A percentile compares a stretch with the other conserved stretches of the same genome.
Evolutionary conservation across 2,797 vertebrate genomes (phyloP).

Genomic region (Acipenser oxyrinchus): DNA sequence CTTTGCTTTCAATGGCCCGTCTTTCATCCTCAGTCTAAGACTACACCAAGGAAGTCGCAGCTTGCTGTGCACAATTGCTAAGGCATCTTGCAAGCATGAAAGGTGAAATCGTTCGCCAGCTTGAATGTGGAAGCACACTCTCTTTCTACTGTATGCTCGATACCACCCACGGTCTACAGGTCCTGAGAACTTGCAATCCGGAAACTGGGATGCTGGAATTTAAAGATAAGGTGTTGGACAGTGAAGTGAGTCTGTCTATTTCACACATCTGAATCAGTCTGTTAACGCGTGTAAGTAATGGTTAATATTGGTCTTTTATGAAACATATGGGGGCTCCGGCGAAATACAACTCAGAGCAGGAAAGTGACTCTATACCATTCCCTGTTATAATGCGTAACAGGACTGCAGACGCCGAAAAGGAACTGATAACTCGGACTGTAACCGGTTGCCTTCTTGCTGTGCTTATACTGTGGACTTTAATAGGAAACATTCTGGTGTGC

Average conservation of each 20-base stretch:
- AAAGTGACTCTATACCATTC: constrained; percentile 37
- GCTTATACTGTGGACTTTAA: constrained; percentile 83
- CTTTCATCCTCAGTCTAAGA: constrained; percentile 42
- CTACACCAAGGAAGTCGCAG: constrained; percentile 30
- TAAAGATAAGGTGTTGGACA: too few relatives aligned
- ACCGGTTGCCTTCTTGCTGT: constrained; percentile 74
- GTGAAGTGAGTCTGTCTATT: too few relatives aligned
- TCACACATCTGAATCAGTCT: too few relatives aligned
- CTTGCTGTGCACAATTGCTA: constrained; percentile 16
- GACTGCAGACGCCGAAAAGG: constrained; percentile 41
- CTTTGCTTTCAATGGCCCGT: not conserved
- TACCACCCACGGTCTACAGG: too few relatives aligned
- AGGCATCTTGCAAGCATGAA: constrained; percentile 33
- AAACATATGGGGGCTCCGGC: constrained; percentile 54
- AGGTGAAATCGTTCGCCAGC: constrained; percentile 38
- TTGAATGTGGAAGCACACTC: constrained; percentile 30
- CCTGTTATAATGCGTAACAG: constrained; percentile 56
- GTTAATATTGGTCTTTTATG: constrained; percentile 27
- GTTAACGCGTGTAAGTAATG: too few relatives aligned
- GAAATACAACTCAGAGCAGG: constrained; percentile 51
- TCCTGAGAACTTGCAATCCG: too few relatives aligned
- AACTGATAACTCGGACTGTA: constrained; percentile 54
- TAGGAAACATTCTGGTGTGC: constrained; percentile 87
- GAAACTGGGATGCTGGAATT: too few relatives aligned
- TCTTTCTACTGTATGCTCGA: not conserved